Evolutionary conservation across 2,888 invertebrate genomes (phyloP).

Genomic region (Sarcophaga variegata): DNA sequence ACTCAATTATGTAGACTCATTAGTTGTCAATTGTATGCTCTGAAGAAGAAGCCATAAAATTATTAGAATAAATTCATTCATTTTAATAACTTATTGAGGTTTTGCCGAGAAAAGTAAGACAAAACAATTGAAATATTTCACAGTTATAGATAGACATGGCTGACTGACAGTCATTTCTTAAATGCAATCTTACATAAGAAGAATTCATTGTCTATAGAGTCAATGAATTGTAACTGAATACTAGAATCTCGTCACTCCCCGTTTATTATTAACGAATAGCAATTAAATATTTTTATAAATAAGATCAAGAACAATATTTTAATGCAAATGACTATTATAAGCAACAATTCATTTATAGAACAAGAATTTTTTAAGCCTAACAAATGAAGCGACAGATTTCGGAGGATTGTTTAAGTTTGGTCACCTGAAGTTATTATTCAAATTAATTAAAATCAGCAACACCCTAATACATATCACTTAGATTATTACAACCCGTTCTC

Average conservation of each 20-base stretch:
- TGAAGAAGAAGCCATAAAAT: conserved; percentile 11
- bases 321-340: neutral
- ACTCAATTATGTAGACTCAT: too few species aligned
- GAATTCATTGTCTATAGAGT: neutral
- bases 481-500: too few species aligned
- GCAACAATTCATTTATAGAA: neutral
- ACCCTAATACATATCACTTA: too few species aligned
- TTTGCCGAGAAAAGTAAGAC: neutral
- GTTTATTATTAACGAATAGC: neutral
- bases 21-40: too few species aligned
- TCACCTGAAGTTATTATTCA: too few species aligned
- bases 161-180: neutral
- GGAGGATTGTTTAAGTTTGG: too few species aligned
- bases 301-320: neutral
- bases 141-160: neutral
- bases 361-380: too few species aligned
- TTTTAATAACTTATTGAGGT: neutral
- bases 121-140: neutral
- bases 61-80: neutral
- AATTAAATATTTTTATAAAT: neutral
- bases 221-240: conserved; percentile 11
- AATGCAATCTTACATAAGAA: neutral
- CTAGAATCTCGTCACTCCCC: neutral
- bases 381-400: too few species aligned
- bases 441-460: too few species aligned